Evolutionary conservation across 2,888 invertebrate species (phyloP), one percentile per base, ranked within the genome.

Genomic region (Masnerella sp.): DNA sequence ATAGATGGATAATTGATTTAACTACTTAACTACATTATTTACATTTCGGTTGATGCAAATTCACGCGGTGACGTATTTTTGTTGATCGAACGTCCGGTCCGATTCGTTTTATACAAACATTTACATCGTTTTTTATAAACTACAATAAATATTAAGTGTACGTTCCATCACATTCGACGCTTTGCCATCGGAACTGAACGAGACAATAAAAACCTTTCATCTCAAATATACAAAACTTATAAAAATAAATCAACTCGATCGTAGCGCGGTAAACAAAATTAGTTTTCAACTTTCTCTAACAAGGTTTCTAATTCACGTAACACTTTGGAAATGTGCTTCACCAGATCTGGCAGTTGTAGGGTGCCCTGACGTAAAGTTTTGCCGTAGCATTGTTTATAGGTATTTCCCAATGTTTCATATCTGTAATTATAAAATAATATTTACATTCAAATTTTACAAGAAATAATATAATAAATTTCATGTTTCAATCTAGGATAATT

Each of bases 321-420:
- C 49, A 85, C 61, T n/a, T 70, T 52, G 0, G 78, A 69, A 49
- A 85, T 51, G 43, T 84, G 83, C 36, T 81, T 79, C 7, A 83
- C 77, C 28, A 87, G 76, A 12, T 77, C 73, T 0, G 75, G 64
- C 7, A 83, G 79, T 5, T 80, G 70, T 51, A 82, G 75, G 22
- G 76, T 75, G 3, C 75, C 79, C 25, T 78, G 79, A 54, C 82
- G 78, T 34, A 87, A 77, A 0, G 85, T 80, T 52, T 80, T 78
- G 17, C 81, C 80, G 54, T 87, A 87, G 47, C 85, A 86, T 25
- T 83, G 80, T 76, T 86, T 87, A 51, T 87, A 87, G n/a, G 82
- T 56, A 64, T 73, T 80, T 2, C 76, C 80, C n/a, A 82, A 71
- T 9, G 62, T 62, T 11, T 87, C 84, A 17, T 51, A 71, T 45